phyloP scores from a whole-genome alignment of 2,888 invertebrate genomes.

The Ariolimax columbianus region DNA sequence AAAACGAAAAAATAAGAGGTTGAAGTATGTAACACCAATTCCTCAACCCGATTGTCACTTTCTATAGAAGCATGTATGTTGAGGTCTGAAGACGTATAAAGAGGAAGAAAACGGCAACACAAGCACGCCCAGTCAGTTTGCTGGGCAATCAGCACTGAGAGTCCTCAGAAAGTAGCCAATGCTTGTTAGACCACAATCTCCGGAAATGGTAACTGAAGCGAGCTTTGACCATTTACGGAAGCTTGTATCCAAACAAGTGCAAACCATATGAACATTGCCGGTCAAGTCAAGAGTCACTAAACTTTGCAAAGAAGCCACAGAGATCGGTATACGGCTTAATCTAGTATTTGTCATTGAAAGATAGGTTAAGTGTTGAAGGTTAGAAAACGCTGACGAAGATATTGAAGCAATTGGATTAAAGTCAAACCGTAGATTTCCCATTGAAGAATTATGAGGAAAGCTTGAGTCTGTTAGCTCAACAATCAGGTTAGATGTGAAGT shows the following conservation, averaged over 20 bases:
- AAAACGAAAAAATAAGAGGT: too few species aligned
- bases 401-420: conserved; percentile 16
- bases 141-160: conserved; percentile 9
- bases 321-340: not conserved
- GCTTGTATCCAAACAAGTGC: conserved; percentile 3
- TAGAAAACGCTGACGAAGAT: not conserved
- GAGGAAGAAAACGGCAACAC: too few species aligned
- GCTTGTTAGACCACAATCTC: conserved; percentile 14
- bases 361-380: not conserved
- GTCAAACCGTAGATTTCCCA: not conserved
- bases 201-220: not conserved
- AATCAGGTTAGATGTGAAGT: not conserved
- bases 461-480: not conserved
- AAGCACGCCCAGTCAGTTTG: not conserved
- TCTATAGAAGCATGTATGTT: too few species aligned
- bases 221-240: not conserved
- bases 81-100: too few species aligned
- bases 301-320: not conserved
- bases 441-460: conserved; percentile 5
- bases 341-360: not conserved
- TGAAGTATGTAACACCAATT: too few species aligned
- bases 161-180: conserved; percentile 2
- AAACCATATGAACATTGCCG: not conserved
- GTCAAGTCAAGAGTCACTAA: not conserved
- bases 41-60: too few species aligned